These are phyloP conservation scores for Holothuria leucospilota DNA, from an alignment of 53 echinoderm and acorn worm species.

Conservation along the genomic window DNA sequence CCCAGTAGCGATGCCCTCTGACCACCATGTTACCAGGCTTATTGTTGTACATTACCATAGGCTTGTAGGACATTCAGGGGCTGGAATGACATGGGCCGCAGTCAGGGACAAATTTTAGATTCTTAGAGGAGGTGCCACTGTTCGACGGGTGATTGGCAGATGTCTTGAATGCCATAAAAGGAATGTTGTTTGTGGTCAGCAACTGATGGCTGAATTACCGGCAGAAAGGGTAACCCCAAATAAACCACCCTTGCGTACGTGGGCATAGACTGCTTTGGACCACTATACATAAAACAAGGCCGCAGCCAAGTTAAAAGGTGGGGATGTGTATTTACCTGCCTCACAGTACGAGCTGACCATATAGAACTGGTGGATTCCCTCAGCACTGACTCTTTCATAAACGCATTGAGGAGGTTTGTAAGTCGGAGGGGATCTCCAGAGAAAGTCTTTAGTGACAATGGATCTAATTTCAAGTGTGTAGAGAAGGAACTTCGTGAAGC, in stretches of 20 bases:
- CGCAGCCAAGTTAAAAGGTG: constrained; percentile 57
- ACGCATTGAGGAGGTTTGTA: constrained; percentile 57
- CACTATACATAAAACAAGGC: constrained; percentile 55
- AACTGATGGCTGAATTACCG: constrained; percentile 68
- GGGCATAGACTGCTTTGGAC: constrained; percentile 67
- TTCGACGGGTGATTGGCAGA: constrained; percentile 51
- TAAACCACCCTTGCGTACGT: constrained; percentile 34
- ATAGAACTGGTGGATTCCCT: constrained; percentile 49
- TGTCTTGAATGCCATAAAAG: constrained; percentile 60
- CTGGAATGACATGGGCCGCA: constrained; percentile 53
- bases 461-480: constrained; percentile 66
- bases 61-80: constrained; percentile 57
- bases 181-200: constrained; percentile 29
- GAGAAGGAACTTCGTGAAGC: constrained; percentile 60
- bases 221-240: constrained; percentile 55
- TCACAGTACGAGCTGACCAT: constrained; percentile 58
- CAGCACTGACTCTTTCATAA: constrained; percentile 55
- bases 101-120: constrained; percentile 64
- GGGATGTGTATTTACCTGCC: constrained; percentile 74
- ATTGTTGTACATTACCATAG: constrained; percentile 5
- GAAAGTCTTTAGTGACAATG: constrained; percentile 63
- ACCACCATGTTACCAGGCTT: constrained; percentile 46
- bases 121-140: constrained; percentile 46
- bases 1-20: constrained; percentile 53
- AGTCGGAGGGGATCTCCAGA: constrained; percentile 55